These are phyloP conservation scores for Leptinotarsa texana DNA, from an alignment of 1,140 invertebrate genomes.

Conservation along the genomic window DNA sequence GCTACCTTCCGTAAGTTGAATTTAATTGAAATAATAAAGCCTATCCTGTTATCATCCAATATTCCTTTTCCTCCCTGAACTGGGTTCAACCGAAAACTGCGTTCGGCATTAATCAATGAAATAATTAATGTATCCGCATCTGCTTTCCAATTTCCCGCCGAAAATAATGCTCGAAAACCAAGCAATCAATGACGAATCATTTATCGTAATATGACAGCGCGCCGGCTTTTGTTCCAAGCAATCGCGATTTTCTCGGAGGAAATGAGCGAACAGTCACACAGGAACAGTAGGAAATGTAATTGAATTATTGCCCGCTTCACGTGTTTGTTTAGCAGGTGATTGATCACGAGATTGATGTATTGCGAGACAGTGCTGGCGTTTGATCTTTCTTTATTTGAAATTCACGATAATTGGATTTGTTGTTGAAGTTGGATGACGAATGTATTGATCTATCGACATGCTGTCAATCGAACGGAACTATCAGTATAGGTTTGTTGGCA, in stretches of 20 bases:
- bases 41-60: too few species aligned
- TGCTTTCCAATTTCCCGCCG: background rate
- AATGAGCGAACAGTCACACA: background rate
- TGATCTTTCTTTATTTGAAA: background rate
- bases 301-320: conserved; percentile 7
- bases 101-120: too few species aligned
- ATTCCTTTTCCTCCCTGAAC: too few species aligned
- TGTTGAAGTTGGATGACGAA: background rate
- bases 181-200: background rate
- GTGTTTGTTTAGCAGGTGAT: background rate
- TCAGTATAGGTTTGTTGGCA: too few species aligned
- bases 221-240: background rate
- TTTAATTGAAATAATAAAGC: too few species aligned
- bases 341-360: background rate
- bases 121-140: background rate
- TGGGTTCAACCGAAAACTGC: too few species aligned
- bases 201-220: conserved; percentile 6
- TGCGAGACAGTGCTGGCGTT: background rate
- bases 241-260: background rate
- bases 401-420: background rate
- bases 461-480: too few species aligned
- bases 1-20: too few species aligned
- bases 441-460: too few species aligned
- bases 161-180: background rate
- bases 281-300: background rate